phyloP scores from a whole-genome alignment of 2,888 invertebrate species.

The Luffia ferchaultella region DNA sequence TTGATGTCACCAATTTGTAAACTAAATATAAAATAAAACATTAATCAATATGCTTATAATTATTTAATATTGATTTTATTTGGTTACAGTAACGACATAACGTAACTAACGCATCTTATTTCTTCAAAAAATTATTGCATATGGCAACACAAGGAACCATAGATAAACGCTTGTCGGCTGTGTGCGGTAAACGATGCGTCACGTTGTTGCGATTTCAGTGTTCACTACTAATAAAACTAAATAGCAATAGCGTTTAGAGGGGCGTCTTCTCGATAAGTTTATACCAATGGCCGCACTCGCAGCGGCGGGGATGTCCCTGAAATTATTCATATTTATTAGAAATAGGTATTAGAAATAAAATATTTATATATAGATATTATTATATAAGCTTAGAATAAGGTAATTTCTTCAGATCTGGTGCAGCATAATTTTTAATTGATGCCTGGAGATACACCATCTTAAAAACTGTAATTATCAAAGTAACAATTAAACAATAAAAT shows the following conservation, averaged over 20 bases:
- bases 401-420: too few relatives aligned
- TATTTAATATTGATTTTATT: conserved; percentile 4
- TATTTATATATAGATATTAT: too few relatives aligned
- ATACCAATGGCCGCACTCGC: conserved; percentile 98
- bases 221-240: conserved; percentile 21
- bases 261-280: conserved; percentile 83
- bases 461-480: too few relatives aligned
- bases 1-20: too few relatives aligned
- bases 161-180: conserved; percentile 17
- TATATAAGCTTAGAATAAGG: too few relatives aligned
- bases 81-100: conserved; percentile 2
- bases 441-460: too few relatives aligned
- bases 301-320: conserved; percentile 87
- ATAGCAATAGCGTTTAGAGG: conserved; percentile 58
- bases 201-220: not conserved
- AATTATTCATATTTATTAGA: too few relatives aligned
- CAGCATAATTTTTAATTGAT: too few relatives aligned
- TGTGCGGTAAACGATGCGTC: conserved; percentile 31
- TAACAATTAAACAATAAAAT: too few relatives aligned
- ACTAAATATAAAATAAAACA: conserved; percentile 1
- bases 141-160: conserved; percentile 33
- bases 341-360: conserved; percentile 13
- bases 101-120: conserved; percentile 31
- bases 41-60: conserved; percentile 1
- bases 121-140: conserved; percentile 17